These are phyloP conservation scores for Boloria selene DNA, from an alignment of 2,888 invertebrate species.

Conservation along the genomic window DNA sequence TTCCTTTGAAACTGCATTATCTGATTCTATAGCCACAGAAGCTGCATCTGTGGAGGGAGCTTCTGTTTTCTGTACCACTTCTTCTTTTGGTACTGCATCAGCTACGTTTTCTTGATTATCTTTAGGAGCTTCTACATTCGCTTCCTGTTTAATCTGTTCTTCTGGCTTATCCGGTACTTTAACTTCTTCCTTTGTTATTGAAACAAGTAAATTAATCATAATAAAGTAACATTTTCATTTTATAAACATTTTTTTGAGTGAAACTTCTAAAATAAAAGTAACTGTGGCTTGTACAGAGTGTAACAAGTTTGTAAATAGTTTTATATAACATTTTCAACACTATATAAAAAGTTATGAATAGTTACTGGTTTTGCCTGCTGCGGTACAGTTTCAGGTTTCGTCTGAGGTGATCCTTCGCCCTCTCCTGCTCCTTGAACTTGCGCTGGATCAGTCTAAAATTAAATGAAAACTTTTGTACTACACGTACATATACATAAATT, in stretches of 20 bases:
- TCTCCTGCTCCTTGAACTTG: conserved; percentile 44
- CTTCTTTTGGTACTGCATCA: background rate
- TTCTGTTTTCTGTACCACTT: conserved; percentile 14
- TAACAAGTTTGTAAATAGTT: too few species aligned
- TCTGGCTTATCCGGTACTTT: conserved; percentile 1
- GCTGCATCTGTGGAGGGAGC: conserved; percentile 5
- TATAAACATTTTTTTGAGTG: too few species aligned
- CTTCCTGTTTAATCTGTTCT: conserved; percentile 3
- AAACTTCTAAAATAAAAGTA: too few species aligned
- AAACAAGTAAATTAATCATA: background rate
- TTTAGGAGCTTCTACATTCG: background rate
- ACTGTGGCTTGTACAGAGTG: too few species aligned
- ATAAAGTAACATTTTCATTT: too few species aligned
- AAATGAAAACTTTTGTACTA: background rate
- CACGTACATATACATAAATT: too few species aligned
- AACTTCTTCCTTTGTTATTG: conserved; percentile 11
- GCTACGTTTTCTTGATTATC: background rate
- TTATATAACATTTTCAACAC: too few species aligned
- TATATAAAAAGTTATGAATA: background rate
- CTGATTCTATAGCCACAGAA: conserved; percentile 28
- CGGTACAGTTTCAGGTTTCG: conserved; percentile 9
- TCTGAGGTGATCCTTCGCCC: conserved; percentile 44
- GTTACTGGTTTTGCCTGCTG: conserved; percentile 14
- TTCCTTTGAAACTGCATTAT: conserved; percentile 12
- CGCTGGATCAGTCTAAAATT: conserved; percentile 49